These are phyloP conservation scores for Toxostoma redivivum DNA, from an alignment of 2,113 vertebrate genomes.

Conservation along the genomic window DNA sequence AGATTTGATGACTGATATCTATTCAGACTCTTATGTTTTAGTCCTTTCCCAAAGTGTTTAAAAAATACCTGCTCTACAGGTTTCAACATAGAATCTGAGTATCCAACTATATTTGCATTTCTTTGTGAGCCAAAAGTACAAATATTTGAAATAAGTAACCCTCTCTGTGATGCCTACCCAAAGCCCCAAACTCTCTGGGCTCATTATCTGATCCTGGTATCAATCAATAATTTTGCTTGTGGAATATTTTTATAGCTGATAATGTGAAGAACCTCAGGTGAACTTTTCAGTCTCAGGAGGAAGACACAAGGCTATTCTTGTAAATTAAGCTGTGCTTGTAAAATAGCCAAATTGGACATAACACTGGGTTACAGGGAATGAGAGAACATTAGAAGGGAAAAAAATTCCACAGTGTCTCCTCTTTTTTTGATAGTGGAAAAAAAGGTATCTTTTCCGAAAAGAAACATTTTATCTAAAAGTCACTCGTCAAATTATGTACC, in stretches of 20 bases:
- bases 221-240: not conserved
- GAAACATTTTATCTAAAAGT: not conserved
- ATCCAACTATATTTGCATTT: not conserved
- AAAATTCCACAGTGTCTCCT: not conserved
- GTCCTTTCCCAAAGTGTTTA: not conserved
- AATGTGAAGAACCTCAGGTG: not conserved
- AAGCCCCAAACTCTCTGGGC: not conserved
- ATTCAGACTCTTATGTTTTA: not conserved
- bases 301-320: not conserved
- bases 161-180: not conserved
- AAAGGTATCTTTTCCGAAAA: not conserved
- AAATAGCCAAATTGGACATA: not conserved
- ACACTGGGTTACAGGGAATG: not conserved
- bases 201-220: not conserved
- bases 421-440: not conserved
- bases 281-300: not conserved
- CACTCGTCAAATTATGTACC: not conserved
- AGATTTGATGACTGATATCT: not conserved
- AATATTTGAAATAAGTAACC: not conserved
- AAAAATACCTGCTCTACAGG: not conserved
- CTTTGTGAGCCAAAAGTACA: not conserved
- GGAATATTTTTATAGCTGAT: not conserved
- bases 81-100: not conserved
- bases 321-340: not conserved
- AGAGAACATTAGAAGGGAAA: not conserved